Evolutionary conservation across 2,797 vertebrate genomes (phyloP).

Genomic region (Rhinoraja longicauda): DNA sequence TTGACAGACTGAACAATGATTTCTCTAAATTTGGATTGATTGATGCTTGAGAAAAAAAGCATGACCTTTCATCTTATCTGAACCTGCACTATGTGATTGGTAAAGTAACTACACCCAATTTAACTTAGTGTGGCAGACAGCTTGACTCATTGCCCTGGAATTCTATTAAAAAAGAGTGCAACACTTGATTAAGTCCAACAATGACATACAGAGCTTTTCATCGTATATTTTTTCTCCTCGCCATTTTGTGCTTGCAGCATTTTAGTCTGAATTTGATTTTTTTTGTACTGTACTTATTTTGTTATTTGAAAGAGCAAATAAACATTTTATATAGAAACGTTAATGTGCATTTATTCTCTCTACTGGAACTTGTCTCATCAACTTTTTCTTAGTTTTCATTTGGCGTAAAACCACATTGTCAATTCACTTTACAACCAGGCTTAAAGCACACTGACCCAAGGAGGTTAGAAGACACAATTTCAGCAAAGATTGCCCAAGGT

Average conservation of each 20-base stretch:
- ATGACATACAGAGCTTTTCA: not conserved
- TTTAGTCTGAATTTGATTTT: not conserved
- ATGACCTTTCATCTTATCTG: constrained; percentile 3
- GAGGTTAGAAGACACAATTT: not conserved
- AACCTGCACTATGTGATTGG: not conserved
- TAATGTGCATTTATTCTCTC: not conserved
- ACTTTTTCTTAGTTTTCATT: not conserved
- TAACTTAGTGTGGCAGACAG: not conserved
- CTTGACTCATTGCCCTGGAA: not conserved
- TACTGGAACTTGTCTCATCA: not conserved
- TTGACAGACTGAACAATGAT: not conserved
- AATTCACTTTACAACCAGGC: not conserved
- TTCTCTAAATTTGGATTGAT: not conserved
- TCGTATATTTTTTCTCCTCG: not conserved
- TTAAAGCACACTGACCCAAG: not conserved
- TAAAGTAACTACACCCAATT: not conserved
- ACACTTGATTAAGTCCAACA: not conserved
- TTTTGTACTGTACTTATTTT: not conserved
- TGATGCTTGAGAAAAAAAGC: not conserved
- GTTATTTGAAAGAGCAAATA: not conserved
- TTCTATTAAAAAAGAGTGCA: not conserved
- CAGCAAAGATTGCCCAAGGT: not conserved
- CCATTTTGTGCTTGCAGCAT: not conserved
- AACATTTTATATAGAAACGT: not conserved
- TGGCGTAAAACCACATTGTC: not conserved